Conservation (phyloP, 2,113 vertebrate genomes). For the Passer montanus region DNA sequence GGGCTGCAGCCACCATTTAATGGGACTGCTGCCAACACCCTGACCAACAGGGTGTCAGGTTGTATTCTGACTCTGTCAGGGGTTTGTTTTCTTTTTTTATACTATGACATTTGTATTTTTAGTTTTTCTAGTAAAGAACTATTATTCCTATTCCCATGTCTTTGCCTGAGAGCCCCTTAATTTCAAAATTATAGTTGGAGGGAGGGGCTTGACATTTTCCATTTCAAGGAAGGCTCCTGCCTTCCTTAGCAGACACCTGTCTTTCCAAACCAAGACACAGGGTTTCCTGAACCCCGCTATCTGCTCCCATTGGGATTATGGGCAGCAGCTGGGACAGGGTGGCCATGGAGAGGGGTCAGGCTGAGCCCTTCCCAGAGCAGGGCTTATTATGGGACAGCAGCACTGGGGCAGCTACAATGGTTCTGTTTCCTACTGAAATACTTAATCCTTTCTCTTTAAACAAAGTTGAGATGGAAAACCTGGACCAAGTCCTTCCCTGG, state of each 20-base stretch:
- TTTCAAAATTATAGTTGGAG: background rate
- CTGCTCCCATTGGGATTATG: background rate
- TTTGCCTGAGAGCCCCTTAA: background rate
- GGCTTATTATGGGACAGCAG: background rate
- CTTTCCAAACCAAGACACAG: background rate
- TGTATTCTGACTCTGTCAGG: background rate
- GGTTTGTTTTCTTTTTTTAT: background rate
- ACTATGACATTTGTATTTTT: background rate
- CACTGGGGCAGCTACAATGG: rapidly evolving
- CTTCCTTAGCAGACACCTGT: no score
- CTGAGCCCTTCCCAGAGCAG: background rate
- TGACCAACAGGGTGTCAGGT: background rate
- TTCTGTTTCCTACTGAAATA: background rate
- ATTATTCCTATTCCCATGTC: background rate
- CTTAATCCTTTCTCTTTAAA: background rate
- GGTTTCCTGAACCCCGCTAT: background rate
- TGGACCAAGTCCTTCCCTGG: background rate
- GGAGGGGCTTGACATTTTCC: background rate
- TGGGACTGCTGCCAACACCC: background rate
- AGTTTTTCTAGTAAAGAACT: background rate
- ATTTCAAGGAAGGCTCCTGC: background rate
- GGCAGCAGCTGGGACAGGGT: background rate
- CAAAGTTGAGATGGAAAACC: background rate
- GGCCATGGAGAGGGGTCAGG: background rate
- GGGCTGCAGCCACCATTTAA: background rate